phyloP scores from a whole-genome alignment of 92 coral and sea anemone species.

The Heliopora coerulea region DNA sequence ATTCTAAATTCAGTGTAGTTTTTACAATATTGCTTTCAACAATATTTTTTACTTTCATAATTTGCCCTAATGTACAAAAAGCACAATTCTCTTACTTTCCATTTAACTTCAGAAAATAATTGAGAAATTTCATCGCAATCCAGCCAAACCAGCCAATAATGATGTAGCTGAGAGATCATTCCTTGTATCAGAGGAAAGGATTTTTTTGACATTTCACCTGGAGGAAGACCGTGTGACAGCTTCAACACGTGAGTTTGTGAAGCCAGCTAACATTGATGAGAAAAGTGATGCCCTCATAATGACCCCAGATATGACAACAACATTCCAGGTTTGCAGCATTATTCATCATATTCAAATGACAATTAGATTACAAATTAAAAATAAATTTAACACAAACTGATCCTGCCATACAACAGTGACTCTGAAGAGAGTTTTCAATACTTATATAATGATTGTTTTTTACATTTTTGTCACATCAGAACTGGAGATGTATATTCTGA shows the following conservation, averaged over 20 bases:
- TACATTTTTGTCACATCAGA: too few species aligned
- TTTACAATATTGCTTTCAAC: too few species aligned
- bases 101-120: constrained; percentile 71
- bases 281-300: constrained; percentile 85
- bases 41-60: too few species aligned
- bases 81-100: neutral
- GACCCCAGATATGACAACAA: constrained; percentile 99
- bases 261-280: constrained; percentile 88
- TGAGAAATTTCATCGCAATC: constrained; percentile 87
- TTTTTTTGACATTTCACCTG: constrained; percentile 85
- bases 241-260: constrained; percentile 90
- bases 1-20: too few species aligned
- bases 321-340: constrained; percentile 84
- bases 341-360: too few species aligned
- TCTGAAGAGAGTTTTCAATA: neutral
- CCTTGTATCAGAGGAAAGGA: constrained; percentile 84
- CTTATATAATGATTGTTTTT: too few species aligned
- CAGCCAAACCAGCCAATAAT: constrained; percentile 80
- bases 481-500: too few species aligned
- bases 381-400: too few species aligned
- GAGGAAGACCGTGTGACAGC: constrained; percentile 96
- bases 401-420: too few species aligned
- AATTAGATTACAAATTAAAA: too few species aligned
- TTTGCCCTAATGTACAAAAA: too few species aligned
- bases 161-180: constrained; percentile 94